phyloP scores from a whole-genome alignment of 2,113 vertebrate species.

The Mormyrus iriodes region DNA sequence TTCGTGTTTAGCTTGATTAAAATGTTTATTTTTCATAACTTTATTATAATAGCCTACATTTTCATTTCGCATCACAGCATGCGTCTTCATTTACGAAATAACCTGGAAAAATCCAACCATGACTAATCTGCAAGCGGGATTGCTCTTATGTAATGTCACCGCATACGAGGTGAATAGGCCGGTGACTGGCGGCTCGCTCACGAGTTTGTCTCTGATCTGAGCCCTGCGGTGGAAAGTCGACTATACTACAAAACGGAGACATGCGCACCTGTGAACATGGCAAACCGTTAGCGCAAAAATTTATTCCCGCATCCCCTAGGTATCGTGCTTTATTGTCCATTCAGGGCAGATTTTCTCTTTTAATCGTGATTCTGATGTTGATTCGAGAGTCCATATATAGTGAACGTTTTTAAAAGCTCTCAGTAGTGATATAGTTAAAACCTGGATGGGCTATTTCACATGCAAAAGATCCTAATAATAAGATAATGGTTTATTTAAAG shows the following conservation, averaged over 20 bases:
- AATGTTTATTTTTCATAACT: background rate
- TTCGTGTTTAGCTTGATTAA: background rate
- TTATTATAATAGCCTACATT: background rate
- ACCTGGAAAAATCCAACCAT: slow-evolving; percentile 5
- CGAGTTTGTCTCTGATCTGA: background rate
- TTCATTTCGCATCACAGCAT: background rate
- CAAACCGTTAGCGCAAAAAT: background rate
- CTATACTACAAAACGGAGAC: background rate
- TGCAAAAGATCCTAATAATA: background rate
- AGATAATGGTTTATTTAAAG: background rate
- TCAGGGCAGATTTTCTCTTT: background rate
- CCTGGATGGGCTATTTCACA: background rate
- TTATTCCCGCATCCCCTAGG: background rate
- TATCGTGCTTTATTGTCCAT: background rate
- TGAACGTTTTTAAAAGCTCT: background rate
- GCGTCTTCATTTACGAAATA: background rate
- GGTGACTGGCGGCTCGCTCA: background rate
- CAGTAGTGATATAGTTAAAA: background rate
- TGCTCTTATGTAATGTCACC: background rate
- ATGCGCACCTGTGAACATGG: background rate
- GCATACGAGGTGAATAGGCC: background rate
- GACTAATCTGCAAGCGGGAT: background rate
- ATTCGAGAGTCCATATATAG: background rate
- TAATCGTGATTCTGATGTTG: background rate
- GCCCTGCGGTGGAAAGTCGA: background rate